Conservation (phyloP, 2,888 invertebrate genomes). For the Pandemis cinnamomeana region DNA sequence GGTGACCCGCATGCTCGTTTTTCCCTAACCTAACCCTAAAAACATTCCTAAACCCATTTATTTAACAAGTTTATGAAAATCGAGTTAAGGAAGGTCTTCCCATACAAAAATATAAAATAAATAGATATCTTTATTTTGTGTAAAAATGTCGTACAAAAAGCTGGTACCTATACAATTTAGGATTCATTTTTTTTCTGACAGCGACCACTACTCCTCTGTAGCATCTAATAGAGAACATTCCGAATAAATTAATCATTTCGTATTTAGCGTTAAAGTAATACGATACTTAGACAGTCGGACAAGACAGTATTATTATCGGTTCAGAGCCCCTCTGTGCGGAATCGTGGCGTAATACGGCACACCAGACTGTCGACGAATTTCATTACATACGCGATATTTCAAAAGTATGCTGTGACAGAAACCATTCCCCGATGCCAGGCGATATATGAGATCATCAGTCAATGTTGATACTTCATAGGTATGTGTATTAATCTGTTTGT, state of each 20-base stretch:
- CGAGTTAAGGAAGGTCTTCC: too few species aligned
- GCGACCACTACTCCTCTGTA: too few species aligned
- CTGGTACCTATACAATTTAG: too few species aligned
- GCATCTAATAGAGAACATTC: background rate
- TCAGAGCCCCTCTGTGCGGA: constrained; percentile 53
- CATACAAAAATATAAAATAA: too few species aligned
- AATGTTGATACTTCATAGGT: constrained; percentile 51
- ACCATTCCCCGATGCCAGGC: constrained; percentile 70
- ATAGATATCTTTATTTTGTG: too few species aligned
- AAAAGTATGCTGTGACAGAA: constrained; percentile 71
- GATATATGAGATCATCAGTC: constrained; percentile 74
- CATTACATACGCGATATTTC: constrained; percentile 68
- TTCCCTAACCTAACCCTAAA: too few species aligned
- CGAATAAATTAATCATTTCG: constrained; percentile 13
- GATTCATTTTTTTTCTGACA: too few species aligned
- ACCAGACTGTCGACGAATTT: constrained; percentile 56
- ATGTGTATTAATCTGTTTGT: constrained; percentile 9
- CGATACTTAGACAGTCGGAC: constrained; percentile 48
- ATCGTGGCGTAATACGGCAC: constrained; percentile 54
- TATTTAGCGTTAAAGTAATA: constrained; percentile 45
- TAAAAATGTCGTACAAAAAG: too few species aligned
- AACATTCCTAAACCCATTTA: too few species aligned
- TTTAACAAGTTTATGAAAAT: too few species aligned
- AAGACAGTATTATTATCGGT: constrained; percentile 45
- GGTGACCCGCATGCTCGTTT: too few species aligned